Conservation (phyloP, 2,113 vertebrate genomes). For the Psittacus erithacus region DNA sequence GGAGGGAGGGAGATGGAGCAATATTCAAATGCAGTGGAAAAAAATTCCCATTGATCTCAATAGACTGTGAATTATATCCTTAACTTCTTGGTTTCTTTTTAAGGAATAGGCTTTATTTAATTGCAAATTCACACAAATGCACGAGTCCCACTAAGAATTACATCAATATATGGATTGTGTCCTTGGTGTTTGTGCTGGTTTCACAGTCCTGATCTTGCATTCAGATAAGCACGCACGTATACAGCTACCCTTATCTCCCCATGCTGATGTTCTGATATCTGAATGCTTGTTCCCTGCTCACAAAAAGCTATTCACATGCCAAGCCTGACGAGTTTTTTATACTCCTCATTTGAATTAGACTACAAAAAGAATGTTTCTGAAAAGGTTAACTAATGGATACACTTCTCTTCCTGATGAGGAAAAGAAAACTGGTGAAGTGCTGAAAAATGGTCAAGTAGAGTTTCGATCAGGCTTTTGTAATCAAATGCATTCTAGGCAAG, state of each 20-base stretch:
- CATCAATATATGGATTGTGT: conserved; percentile 64
- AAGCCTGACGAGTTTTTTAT: not conserved
- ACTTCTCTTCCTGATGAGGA: conserved; percentile 54
- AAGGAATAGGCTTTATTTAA: conserved; percentile 58
- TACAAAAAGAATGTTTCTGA: conserved; percentile 50
- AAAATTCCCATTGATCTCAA: conserved; percentile 20
- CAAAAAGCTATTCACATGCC: conserved; percentile 56
- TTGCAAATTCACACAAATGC: conserved; percentile 47
- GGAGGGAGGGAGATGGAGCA: not conserved
- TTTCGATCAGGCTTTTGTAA: conserved; percentile 48
- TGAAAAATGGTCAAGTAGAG: conserved; percentile 59
- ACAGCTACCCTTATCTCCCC: conserved; percentile 52
- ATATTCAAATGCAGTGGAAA: not conserved
- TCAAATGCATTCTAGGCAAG: conserved; percentile 31
- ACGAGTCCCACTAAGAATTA: conserved; percentile 27
- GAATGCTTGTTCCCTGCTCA: conserved; percentile 44
- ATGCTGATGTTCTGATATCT: conserved; percentile 56
- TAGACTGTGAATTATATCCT: conserved; percentile 32
- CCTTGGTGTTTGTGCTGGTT: conserved; percentile 56
- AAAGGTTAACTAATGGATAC: conserved; percentile 63
- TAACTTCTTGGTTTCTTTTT: conserved; percentile 59
- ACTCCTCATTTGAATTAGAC: conserved; percentile 57
- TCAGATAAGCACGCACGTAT: conserved; percentile 29
- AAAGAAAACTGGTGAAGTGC: conserved; percentile 42
- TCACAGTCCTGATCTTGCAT: conserved; percentile 56